Base-by-base conservation (phyloP, 2,888 invertebrate genomes). In the Pristionchus fissidentatus region DNA sequence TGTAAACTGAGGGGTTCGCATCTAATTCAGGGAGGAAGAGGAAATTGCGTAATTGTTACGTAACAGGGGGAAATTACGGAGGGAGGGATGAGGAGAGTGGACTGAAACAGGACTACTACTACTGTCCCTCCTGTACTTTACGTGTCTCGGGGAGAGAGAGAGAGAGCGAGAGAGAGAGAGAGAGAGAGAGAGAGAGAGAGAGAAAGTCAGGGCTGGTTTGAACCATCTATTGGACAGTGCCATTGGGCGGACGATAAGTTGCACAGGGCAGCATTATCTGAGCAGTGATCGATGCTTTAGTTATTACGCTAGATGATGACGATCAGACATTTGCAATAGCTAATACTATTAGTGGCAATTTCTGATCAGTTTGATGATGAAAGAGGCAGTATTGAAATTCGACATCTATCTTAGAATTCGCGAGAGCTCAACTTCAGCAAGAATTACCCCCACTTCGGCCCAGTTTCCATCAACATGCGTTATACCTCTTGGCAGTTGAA, bases 161-260 rank as follows among this genome's bases (percentile, higher is more conserved):
- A n/a, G 43, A 41, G 8, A 26, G 73, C 3, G 35, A 1, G 1
- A n/a, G 13, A 38, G 41, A 22, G 70, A 10, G 70, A 38, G 41
- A 41, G 70, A 70, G 41, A 7, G n/a, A 3, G 41, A 3, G 38
- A 13, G 1, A 0, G 10, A 41, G n/a, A n/a, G 49, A 75, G 75
- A 15, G 32, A 13, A 38, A 66, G 62, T 38, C 19, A 32, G 70
- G 41, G 70, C 70, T 70, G 70, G 70, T 70, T 70, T 70, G n/a
- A 26, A 35, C 38, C 38, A 19, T 5, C 35, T 15, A 10, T 4
- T n/a, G 41, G 66, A n/a, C 70, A 43, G 43, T 70, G 70, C 70
- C 70, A 70, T 43, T 70, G 66, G 66, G 8, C 41, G n/a, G 10
- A 41, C 41, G 41, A 70, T 70, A n/a, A 66, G 70, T 60, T 8